Percentiles rank a stretch among this genome's conserved stretches.
Evolutionary conservation across 2,888 invertebrate species (phyloP).

Genomic region (Nomada flava): DNA sequence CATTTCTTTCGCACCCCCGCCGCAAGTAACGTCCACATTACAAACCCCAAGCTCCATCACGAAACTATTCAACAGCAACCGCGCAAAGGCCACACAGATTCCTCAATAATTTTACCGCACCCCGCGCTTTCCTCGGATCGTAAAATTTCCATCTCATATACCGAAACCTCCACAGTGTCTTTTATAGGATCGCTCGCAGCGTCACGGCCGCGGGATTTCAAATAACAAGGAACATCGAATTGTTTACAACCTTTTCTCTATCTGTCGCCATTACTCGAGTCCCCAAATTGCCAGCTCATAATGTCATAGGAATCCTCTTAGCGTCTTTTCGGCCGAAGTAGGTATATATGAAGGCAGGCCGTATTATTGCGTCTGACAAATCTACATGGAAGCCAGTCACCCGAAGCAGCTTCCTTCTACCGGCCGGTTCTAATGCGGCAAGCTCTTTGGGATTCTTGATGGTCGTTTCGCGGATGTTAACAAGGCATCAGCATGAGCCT

Average conservation of each 20-base stretch:
- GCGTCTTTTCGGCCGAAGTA: neutral
- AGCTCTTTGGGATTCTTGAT: slow-evolving; percentile 82
- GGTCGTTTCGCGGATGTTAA: slow-evolving; percentile 82
- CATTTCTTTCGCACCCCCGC: too few relatives aligned
- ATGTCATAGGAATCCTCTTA: slow-evolving; percentile 46
- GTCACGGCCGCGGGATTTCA: neutral
- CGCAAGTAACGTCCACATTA: too few relatives aligned
- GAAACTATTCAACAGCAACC: too few relatives aligned
- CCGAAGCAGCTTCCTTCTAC: slow-evolving; percentile 54
- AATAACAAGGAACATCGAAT: slow-evolving; percentile 22
- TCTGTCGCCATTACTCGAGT: slow-evolving; percentile 43
- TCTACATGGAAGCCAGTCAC: slow-evolving; percentile 51
- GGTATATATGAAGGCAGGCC: slow-evolving; percentile 25
- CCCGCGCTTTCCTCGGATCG: neutral
- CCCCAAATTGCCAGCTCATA: slow-evolving; percentile 34
- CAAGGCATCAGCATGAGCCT: slow-evolving; percentile 82
- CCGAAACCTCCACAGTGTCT: neutral
- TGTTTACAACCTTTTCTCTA: slow-evolving; percentile 46
- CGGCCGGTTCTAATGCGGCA: slow-evolving; percentile 79
- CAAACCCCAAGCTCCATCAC: too few relatives aligned
- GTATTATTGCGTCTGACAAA: slow-evolving; percentile 47
- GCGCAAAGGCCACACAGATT: neutral
- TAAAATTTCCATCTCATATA: neutral
- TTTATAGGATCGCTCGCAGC: slow-evolving; percentile 12
- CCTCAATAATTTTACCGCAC: neutral